Evolutionary conservation across 2,113 vertebrate species (phyloP).

Genomic region (Sakesphorus luctuosus): DNA sequence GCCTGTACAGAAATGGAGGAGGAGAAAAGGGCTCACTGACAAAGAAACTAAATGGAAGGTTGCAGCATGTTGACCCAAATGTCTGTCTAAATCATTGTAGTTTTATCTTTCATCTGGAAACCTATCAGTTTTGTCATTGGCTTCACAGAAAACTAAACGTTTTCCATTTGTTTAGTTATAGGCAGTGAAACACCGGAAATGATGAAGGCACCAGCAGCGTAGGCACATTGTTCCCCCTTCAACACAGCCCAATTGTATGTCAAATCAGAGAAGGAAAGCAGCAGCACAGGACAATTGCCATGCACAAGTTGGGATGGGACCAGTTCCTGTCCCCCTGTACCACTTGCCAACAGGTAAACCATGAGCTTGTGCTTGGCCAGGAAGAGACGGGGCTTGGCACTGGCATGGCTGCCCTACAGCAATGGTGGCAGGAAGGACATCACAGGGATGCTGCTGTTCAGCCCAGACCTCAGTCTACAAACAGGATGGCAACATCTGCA

Average conservation of each 20-base stretch:
- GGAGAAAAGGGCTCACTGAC: background rate
- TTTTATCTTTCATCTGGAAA: background rate
- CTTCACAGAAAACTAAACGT: background rate
- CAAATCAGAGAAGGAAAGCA: background rate
- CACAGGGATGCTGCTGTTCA: background rate
- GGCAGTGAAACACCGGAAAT: background rate
- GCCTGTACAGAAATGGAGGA: slow-evolving; percentile 13
- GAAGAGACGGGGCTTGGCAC: background rate
- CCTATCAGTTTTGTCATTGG: background rate
- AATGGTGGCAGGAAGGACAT: background rate
- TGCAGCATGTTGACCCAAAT: background rate
- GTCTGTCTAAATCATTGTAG: background rate
- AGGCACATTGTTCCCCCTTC: accelerated
- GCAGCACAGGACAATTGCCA: background rate
- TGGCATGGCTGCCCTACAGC: accelerated
- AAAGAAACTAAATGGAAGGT: background rate
- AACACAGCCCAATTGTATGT: background rate
- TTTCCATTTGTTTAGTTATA: background rate
- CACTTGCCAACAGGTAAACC: background rate
- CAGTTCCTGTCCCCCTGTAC: accelerated
- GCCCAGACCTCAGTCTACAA: background rate
- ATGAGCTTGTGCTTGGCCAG: background rate
- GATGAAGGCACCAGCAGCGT: background rate
- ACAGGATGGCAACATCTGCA: background rate
- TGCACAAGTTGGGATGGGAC: background rate